A percentile compares a stretch with the other conserved stretches of the same genome.
Conservation (phyloP, 2,888 invertebrate genomes). For the Calephelis perditalis region DNA sequence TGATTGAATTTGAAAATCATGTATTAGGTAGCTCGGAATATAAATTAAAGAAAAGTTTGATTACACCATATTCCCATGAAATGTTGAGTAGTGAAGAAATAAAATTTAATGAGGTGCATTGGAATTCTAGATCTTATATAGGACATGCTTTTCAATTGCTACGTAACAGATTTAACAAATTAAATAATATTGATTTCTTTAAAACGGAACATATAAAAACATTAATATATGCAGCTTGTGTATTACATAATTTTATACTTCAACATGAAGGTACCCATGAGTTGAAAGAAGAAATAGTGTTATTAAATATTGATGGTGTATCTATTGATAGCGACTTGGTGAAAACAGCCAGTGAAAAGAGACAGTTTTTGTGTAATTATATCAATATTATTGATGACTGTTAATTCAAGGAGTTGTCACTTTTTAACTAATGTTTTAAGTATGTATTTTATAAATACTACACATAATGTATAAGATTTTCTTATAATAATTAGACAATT, state of each 20-base stretch:
- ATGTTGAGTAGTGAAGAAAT: slow-evolving; percentile 64
- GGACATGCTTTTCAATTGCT: slow-evolving; percentile 61
- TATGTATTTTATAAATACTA: too few species aligned
- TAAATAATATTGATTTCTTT: slow-evolving; percentile 53
- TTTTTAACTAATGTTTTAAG: not conserved
- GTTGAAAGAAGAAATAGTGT: slow-evolving; percentile 51
- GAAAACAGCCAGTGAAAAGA: slow-evolving; percentile 56
- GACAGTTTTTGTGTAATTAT: slow-evolving; percentile 68
- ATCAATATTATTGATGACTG: slow-evolving; percentile 39
- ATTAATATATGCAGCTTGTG: slow-evolving; percentile 56
- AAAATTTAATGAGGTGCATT: slow-evolving; percentile 66
- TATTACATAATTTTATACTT: slow-evolving; percentile 64
- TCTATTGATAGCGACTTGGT: slow-evolving; percentile 56
- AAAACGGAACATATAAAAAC: slow-evolving; percentile 49
- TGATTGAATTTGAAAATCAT: slow-evolving; percentile 63
- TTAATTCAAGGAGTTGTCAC: not conserved
- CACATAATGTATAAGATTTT: too few species aligned
- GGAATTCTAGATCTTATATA: slow-evolving; percentile 59
- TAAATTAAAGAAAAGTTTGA: slow-evolving; percentile 55
- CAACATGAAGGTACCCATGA: slow-evolving; percentile 57
- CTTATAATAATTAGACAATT: too few species aligned
- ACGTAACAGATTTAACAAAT: slow-evolving; percentile 55
- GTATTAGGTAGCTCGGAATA: slow-evolving; percentile 62
- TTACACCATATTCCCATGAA: slow-evolving; percentile 63
- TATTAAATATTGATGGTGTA: slow-evolving; percentile 56